Evolutionary conservation across 2,888 invertebrate species (phyloP), one percentile per base, ranked within the genome.

Genomic region (Erpobdella octoculata): DNA sequence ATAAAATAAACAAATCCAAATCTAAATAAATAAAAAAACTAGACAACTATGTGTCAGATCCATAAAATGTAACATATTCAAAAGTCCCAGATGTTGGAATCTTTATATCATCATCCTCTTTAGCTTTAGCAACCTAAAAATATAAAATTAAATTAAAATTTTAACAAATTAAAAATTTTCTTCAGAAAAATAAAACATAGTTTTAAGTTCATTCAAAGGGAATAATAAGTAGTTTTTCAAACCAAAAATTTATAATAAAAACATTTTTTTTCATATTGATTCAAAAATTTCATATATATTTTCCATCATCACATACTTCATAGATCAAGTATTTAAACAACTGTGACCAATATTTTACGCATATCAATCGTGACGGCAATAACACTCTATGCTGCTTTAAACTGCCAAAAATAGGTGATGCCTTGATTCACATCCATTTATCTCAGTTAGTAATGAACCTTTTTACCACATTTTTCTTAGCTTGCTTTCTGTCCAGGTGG

Each of bases 11-110:
- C 6, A 62, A n/a, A 33, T 36, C 21, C 21, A 37, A 9, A 21
- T 25, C 1, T 36, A 18, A 65, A 8, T 15, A 21, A 5, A 65
- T 25, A 65, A 25, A 65, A 65, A 38, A n/a, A 65, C 38, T 15
- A 65, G n/a, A 35, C 2, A 36, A 65, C 69, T 69, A 69, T 31
- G 69, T 69, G 69, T 69, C 69, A 3, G 69, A 69, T 6, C 69
- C 69, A 58, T 69, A 69, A 46, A 69, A 69, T 33, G 46, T 46
- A 21, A 69, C 48, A 48, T 46, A 69, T 36, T 69, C 69, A 46
- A 46, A 46, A n/a, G 69, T 69, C n/a, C 69, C 69, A 21, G 71
- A 65, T 21, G 64, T 58, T 38, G 65, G 71, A 33, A 69, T 58
- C 37, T 35, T 69, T 9, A 69, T 69, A 37, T 69, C 58, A 33